phyloP scores from a whole-genome alignment of 2,888 invertebrate genomes.

The Listrodromus nycthemerus region DNA sequence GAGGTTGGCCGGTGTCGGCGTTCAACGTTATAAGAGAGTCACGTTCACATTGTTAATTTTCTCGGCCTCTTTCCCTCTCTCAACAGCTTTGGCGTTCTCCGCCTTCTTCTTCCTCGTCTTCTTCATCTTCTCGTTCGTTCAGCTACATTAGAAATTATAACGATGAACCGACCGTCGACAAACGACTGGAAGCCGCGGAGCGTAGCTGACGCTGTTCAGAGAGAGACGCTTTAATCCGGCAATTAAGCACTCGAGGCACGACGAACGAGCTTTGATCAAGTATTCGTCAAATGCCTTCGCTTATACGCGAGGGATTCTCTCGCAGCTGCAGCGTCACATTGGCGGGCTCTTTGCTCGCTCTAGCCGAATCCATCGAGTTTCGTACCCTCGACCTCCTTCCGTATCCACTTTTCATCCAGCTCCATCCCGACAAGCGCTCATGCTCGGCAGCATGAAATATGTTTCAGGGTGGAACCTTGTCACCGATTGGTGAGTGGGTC shows the following conservation, averaged over 20 bases:
- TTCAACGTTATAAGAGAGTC: constrained; percentile 55
- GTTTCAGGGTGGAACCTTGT: constrained; percentile 25
- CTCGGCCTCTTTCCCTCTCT: constrained; percentile 26
- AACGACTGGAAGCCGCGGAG: constrained; percentile 24
- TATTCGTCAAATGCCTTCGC: constrained; percentile 55
- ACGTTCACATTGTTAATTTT: constrained; percentile 62
- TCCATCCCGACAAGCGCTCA: constrained; percentile 13
- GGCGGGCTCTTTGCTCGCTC: constrained; percentile 37
- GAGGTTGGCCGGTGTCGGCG: constrained; percentile 46
- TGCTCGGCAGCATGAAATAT: constrained; percentile 33
- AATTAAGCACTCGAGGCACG: constrained; percentile 65
- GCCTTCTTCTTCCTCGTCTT: constrained; percentile 14
- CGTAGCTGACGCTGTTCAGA: constrained; percentile 11
- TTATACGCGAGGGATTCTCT: constrained; percentile 56
- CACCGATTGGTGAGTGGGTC: constrained; percentile 20
- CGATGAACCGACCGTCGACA: constrained; percentile 44
- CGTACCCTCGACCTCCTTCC: constrained; percentile 57
- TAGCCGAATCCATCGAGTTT: constrained; percentile 48
- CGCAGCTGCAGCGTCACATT: constrained; percentile 58
- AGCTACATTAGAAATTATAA: constrained; percentile 24
- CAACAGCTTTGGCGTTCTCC: constrained; percentile 7
- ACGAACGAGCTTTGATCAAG: constrained; percentile 66
- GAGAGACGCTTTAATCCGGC: constrained; percentile 64
- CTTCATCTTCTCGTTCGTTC: constrained; percentile 13
- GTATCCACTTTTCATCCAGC: constrained; percentile 27